Conservation (phyloP, 2,888 invertebrate species). For the Acleris laterana region DNA sequence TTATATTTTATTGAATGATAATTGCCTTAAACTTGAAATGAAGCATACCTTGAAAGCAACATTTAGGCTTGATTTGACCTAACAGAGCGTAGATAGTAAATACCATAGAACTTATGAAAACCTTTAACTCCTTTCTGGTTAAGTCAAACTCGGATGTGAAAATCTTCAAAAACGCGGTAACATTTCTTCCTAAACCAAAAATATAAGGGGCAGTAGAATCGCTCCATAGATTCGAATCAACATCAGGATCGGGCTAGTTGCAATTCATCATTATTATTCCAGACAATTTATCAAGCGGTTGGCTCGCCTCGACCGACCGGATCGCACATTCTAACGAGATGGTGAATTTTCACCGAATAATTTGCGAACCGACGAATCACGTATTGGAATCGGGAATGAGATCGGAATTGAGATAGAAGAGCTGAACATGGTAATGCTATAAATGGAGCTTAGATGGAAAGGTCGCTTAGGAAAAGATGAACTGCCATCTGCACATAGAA, state of each 20-base stretch:
- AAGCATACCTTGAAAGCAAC: no score
- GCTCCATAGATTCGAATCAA: constrained; percentile 74
- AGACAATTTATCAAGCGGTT: constrained; percentile 85
- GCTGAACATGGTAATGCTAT: constrained; percentile 66
- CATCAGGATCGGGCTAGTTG: constrained; percentile 76
- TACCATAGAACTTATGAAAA: no score
- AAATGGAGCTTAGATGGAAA: constrained; percentile 53
- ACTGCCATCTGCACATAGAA: constrained; percentile 23
- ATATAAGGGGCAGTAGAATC: constrained; percentile 54
- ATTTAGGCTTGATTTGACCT: no score
- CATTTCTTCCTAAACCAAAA: constrained; percentile 32
- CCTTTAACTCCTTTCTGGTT: no score
- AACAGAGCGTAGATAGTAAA: no score
- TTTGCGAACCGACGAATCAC: constrained; percentile 84
- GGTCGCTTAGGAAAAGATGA: constrained; percentile 46
- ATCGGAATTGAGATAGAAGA: constrained; percentile 82
- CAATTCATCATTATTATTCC: constrained; percentile 85
- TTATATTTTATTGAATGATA: no score
- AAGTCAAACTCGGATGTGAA: neutral
- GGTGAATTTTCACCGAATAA: constrained; percentile 85
- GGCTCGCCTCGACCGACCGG: constrained; percentile 77
- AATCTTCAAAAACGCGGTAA: neutral
- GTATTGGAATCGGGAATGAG: constrained; percentile 83
- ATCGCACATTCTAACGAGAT: constrained; percentile 84
- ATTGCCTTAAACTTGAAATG: no score